Base-by-base conservation (phyloP, 2,797 vertebrate genomes). In the Aldrovandia affinis region DNA sequence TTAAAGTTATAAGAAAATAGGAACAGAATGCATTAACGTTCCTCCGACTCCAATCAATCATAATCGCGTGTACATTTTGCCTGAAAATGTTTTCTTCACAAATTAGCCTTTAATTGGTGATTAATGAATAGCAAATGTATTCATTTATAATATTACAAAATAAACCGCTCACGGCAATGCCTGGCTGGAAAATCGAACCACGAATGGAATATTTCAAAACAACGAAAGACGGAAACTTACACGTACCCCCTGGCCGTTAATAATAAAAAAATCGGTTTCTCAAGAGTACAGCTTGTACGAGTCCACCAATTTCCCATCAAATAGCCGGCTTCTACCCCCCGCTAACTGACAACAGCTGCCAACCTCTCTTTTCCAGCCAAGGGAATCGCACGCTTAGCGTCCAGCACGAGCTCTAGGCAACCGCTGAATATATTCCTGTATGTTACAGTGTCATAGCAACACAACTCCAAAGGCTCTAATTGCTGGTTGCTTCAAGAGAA, bases 341-440 rank as follows among this genome's bases (percentile, higher is more conserved):
- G 22, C 39, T 25, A 75, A 15, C 39, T 36, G 22, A 44, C 39
- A 75, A 75, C 70, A 44, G 36, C 70, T 75, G 70, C 44, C 70
- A 75, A 75, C 42, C 70, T 75, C 70, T 42, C 70, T 47, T 75
- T 75, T 44, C 70, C 42, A 47, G 39, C 39, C 70, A 25, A 44
- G 18, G 10, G 70, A 75, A 44, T 75, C 22, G 70, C 70, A 47
- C 70, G n/a, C 20, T 75, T 47, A 47, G 44, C 44, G 70, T 42
- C 70, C 70, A 75, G 70, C 39, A n/a, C 70, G 6, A 75, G 70
- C 70, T 75, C 70, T 75, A 44, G 70, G 70, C 70, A 75, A 47
- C 39, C 70, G 20, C 20, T 4, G 22, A 47, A 42, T 75, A 75
- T 47, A 75, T 44, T 75, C 70, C 9, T 75, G 42, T 39, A 44